A percentile compares a stretch with the other conserved stretches of the same genome.
These are phyloP conservation scores for Bradypodion pumilum DNA, from an alignment of 2,797 vertebrate genomes.

Conservation along the genomic window DNA sequence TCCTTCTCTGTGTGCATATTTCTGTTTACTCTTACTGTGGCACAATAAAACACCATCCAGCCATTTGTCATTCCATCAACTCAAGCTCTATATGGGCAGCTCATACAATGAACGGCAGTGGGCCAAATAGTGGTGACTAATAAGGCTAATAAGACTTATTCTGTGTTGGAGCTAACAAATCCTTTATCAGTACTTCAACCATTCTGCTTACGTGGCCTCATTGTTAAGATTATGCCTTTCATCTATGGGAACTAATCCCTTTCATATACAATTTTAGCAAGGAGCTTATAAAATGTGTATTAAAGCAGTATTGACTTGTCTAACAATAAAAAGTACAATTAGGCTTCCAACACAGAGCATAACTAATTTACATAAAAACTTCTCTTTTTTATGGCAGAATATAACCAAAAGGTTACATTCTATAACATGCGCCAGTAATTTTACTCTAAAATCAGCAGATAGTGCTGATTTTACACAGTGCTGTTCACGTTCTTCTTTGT, in stretches of 20 bases:
- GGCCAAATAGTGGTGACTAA: conserved; percentile 74
- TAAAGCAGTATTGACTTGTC: conserved; percentile 82
- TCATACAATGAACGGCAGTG: conserved; percentile 60
- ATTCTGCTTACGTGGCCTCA: conserved; percentile 76
- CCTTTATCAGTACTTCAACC: conserved; percentile 79
- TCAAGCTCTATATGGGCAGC: conserved; percentile 18
- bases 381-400: conserved; percentile 76
- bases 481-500: conserved; percentile 71
- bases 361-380: conserved; percentile 81
- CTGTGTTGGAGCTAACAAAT: conserved; percentile 75
- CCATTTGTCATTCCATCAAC: conserved; percentile 41
- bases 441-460: conserved; percentile 76
- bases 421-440: conserved; percentile 75
- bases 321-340: conserved; percentile 85
- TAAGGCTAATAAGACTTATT: conserved; percentile 77
- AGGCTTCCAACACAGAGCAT: conserved; percentile 80
- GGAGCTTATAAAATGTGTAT: conserved; percentile 82
- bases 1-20: conserved; percentile 20
- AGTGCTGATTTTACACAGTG: conserved; percentile 74
- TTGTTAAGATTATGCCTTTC: conserved; percentile 82
- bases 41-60: conserved; percentile 37
- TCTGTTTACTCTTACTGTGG: conserved; percentile 49
- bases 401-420: conserved; percentile 81
- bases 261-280: conserved; percentile 82
- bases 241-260: conserved; percentile 78